Conservation (phyloP, 2,888 invertebrate genomes). For the Sphaerophoria rueppellii region DNA sequence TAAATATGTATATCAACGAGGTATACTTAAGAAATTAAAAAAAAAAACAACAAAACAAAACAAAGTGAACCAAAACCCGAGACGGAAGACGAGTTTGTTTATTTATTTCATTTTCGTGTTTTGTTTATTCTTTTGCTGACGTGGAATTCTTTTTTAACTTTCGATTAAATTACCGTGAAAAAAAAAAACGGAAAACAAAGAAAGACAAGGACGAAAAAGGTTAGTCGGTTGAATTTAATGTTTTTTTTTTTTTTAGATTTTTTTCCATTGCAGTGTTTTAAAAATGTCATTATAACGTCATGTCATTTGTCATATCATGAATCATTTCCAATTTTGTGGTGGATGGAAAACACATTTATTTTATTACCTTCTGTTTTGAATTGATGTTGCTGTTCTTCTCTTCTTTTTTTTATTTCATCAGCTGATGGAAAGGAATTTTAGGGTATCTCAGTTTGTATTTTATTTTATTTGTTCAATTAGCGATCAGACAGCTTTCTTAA, state of each 20-base stretch:
- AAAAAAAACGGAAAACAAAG: slow-evolving; percentile 5
- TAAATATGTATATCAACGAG: slow-evolving; percentile 54
- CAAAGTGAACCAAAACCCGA: slow-evolving; percentile 37
- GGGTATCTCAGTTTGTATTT: not conserved
- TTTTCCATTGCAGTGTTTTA: slow-evolving; percentile 6
- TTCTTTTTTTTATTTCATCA: slow-evolving; percentile 50
- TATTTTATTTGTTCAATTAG: too few relatives aligned
- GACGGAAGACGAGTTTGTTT: slow-evolving; percentile 64
- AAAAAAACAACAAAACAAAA: slow-evolving; percentile 31
- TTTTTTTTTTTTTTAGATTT: slow-evolving; percentile 13
- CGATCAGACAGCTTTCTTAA: too few relatives aligned
- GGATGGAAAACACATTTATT: slow-evolving; percentile 12
- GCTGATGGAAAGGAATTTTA: slow-evolving; percentile 50
- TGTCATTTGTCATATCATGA: slow-evolving; percentile 2
- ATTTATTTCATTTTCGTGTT: slow-evolving; percentile 48
- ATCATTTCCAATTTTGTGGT: slow-evolving; percentile 3
- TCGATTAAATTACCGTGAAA: slow-evolving; percentile 34
- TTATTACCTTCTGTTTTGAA: slow-evolving; percentile 1
- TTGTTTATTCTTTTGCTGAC: slow-evolving; percentile 39
- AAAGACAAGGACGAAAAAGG: slow-evolving; percentile 65
- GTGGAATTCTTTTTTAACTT: slow-evolving; percentile 37
- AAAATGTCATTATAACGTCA: slow-evolving; percentile 16
- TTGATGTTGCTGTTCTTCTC: slow-evolving; percentile 6
- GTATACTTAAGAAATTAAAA: slow-evolving; percentile 75
- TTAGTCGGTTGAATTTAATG: slow-evolving; percentile 46